These are phyloP conservation scores for Calypte anna DNA, from an alignment of 2,113 vertebrate genomes.

Conservation along the genomic window DNA sequence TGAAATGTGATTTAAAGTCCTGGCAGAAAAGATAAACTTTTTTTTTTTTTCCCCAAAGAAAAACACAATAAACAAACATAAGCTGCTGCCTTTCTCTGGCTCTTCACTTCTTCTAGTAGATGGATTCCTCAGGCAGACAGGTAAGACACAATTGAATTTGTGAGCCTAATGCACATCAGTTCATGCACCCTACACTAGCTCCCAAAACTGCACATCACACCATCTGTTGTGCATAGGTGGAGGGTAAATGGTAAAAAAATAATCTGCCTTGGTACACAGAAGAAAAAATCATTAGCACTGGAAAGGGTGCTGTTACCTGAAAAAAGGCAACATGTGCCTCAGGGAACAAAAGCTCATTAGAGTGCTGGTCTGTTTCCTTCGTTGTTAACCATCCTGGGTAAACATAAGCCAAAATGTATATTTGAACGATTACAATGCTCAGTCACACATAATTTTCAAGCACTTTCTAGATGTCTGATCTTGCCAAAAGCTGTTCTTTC, in stretches of 20 bases:
- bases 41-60: neutral
- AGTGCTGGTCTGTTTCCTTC: neutral
- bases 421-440: neutral
- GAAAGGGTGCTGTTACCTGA: conserved; percentile 27
- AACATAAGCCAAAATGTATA: conserved; percentile 21
- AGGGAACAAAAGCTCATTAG: conserved; percentile 45
- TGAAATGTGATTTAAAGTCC: conserved; percentile 62
- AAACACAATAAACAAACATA: conserved; percentile 32
- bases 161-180: conserved; percentile 67
- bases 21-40: conserved; percentile 2
- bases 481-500: neutral
- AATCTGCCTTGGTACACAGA: neutral
- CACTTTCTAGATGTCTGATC: neutral
- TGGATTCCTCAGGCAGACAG: conserved; percentile 58
- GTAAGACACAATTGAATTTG: conserved; percentile 66
- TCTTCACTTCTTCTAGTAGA: conserved; percentile 52
- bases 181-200: conserved; percentile 52
- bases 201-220: conserved; percentile 18
- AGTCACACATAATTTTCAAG: conserved; percentile 16
- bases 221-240: conserved; percentile 19
- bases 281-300: conserved; percentile 41
- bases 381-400: neutral
- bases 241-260: neutral
- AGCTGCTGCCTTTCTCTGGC: conserved; percentile 47
- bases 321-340: neutral